Conservation (phyloP, 2,113 vertebrate genomes). For the Elaphurus davidianus region DNA sequence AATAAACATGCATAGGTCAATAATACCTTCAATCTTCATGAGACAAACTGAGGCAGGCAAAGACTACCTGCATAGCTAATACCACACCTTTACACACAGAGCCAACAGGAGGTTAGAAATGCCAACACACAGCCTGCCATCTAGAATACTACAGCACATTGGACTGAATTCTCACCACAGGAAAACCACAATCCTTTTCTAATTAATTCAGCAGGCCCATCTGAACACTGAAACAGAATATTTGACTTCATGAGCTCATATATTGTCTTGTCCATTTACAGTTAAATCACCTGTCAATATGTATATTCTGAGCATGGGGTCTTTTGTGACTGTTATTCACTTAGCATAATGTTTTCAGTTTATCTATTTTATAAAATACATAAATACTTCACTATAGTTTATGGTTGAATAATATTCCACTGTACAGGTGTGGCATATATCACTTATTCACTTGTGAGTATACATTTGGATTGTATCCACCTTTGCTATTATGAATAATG, state of each 20-base stretch:
- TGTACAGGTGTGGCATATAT: neutral
- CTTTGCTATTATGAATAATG: neutral
- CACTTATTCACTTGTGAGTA: neutral
- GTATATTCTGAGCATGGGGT: neutral
- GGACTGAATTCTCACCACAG: neutral
- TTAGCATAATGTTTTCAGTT: neutral
- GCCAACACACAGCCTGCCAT: too few relatives aligned
- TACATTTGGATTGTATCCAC: neutral
- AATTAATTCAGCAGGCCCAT: neutral
- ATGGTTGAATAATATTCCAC: neutral
- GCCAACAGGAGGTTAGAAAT: neutral
- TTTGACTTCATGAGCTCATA: neutral
- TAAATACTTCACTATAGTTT: neutral
- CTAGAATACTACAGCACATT: rapidly evolving
- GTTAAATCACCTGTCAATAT: neutral
- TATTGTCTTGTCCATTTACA: neutral
- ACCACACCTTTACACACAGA: neutral
- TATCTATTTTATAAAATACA: neutral
- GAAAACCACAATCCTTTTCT: neutral
- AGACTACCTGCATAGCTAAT: neutral
- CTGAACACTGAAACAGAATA: neutral
- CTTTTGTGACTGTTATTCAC: neutral
- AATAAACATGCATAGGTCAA: neutral
- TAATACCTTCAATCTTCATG: neutral
- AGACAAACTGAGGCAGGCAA: neutral